phyloP scores from a whole-genome alignment of 2,888 invertebrate genomes.

The Cantharis nigra region DNA sequence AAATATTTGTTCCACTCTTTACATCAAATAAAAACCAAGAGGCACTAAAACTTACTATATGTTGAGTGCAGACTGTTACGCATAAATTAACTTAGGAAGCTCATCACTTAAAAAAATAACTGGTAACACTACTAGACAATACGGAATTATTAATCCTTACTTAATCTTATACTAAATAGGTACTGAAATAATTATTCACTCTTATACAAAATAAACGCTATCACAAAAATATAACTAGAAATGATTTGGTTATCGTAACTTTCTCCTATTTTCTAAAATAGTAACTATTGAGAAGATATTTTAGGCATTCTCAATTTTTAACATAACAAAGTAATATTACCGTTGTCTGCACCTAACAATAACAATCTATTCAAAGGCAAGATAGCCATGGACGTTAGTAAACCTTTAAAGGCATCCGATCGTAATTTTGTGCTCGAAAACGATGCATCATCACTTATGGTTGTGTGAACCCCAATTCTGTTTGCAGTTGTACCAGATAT shows the following conservation, averaged over 20 bases:
- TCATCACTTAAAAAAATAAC: not conserved
- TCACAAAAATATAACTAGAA: slow-evolving; percentile 25
- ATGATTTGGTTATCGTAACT: not conserved
- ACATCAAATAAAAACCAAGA: not conserved
- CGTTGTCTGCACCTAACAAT: slow-evolving; percentile 90
- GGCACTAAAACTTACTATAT: not conserved
- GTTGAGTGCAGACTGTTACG: not conserved
- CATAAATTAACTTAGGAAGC: not conserved
- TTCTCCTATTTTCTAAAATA: not conserved
- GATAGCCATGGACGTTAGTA: slow-evolving; percentile 87
- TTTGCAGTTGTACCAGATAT: slow-evolving; percentile 93
- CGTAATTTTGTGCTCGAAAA: slow-evolving; percentile 85
- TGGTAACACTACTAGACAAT: not conserved
- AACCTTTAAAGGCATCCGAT: slow-evolving; percentile 88
- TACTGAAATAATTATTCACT: not conserved
- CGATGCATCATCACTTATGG: slow-evolving; percentile 70
- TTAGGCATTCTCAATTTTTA: slow-evolving; percentile 51
- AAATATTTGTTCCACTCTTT: not conserved
- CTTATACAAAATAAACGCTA: slow-evolving; percentile 5
- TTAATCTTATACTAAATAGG: not conserved
- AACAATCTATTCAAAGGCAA: slow-evolving; percentile 88
- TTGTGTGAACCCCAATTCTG: slow-evolving; percentile 84
- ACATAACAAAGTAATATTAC: slow-evolving; percentile 80
- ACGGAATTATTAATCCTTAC: not conserved
- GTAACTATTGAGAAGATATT: not conserved